Base-by-base conservation (phyloP, 2,888 invertebrate genomes). In the Drosophila phalerata region DNA sequence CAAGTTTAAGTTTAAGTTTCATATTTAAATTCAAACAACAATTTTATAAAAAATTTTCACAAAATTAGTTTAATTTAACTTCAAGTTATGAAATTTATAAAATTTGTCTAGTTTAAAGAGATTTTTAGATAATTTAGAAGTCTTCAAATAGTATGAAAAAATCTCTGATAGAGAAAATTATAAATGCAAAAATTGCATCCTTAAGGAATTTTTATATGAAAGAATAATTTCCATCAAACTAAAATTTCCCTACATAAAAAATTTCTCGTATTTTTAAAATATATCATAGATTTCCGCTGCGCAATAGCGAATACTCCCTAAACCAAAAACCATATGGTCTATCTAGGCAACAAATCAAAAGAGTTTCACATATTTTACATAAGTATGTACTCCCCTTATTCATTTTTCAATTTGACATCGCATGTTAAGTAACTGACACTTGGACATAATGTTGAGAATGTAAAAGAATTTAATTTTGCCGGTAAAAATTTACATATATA, bases 391-490 rank as follows among this genome's bases (percentile, higher is more conserved):
- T 55, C 56, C 71, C 62, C 40, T n/a, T 53, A 22, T 49, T 56
- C 55, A 75, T 75, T 75, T 62, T 53, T 71, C 55, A 71, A 60
- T 65, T 74, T 69, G 69, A 74, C 61, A 17, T 74, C 53, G 74
- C 74, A 74, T 74, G 74, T 34, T 57, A 37, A 57, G 68, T 58
- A 69, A 76, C 76, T 64, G 75, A 76, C 75, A 75, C 69, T 74
- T 65, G 47, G 65, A 65, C 72, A 72, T 71, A 62, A 64, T 48
- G 53, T 42, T 42, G 61, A 38, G 61, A 62, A 61, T 81, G 81
- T 71, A 51, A 56, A 78, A 73, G 81, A 81, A 84, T 84, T 81
- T 76, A 51, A 69, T 62, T 65, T 65, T 30, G 37, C 38, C n/a
- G 30, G 32, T 48, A 22, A 15, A 55, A 42, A 69, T 61, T 47